Conservation (phyloP, 2,113 vertebrate species). For the Neolamprologus fasciatus region DNA sequence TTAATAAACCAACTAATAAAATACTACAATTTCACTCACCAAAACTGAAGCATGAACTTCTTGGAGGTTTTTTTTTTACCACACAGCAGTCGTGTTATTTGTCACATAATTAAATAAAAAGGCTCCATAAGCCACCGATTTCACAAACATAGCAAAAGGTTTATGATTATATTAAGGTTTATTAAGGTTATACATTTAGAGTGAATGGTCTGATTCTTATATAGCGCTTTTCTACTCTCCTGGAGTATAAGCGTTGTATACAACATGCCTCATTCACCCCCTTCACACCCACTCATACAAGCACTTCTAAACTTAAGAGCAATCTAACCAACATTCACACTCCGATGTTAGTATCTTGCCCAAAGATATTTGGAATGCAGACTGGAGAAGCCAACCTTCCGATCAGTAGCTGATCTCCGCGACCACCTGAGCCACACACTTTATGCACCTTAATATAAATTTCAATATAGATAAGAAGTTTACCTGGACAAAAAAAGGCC, state of each 20-base stretch:
- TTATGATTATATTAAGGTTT: neutral
- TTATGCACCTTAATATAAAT: neutral
- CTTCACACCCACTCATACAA: neutral
- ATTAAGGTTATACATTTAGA: neutral
- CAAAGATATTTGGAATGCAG: neutral
- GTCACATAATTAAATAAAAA: neutral
- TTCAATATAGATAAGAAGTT: neutral
- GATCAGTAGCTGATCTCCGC: neutral
- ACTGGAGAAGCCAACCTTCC: neutral
- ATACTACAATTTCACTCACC: neutral
- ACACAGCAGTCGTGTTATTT: neutral
- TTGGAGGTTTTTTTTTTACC: neutral
- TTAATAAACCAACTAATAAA: neutral
- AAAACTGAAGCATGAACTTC: neutral
- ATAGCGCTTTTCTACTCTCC: neutral
- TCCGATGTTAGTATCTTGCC: neutral
- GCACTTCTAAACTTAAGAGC: neutral
- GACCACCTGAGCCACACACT: neutral
- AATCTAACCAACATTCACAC: neutral
- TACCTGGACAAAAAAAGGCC: fast-evolving
- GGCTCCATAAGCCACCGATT: neutral
- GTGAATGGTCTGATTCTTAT: neutral
- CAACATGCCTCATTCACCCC: neutral
- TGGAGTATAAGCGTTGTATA: neutral
- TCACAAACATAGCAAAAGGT: neutral